Evolutionary conservation across 1,140 invertebrate species (phyloP), one percentile per base, ranked within the genome.

Genomic region (Hestina assimilis): DNA sequence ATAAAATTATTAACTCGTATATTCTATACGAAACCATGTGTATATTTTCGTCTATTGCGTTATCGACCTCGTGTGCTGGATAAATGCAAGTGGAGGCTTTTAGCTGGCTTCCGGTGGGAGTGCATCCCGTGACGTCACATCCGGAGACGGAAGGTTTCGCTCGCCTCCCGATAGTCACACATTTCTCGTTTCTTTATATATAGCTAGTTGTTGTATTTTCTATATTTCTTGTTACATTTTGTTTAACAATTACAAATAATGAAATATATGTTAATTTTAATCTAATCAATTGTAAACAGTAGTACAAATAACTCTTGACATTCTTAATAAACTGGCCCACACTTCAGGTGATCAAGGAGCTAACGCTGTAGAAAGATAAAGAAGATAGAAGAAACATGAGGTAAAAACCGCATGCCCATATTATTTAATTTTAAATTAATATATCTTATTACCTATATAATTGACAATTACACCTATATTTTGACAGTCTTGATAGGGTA

Each of bases 11-110:
- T n/a, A n/a, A 0, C 7, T 9, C 24, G 24, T 38, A n/a, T 38
- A 38, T 38, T 19, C 33, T 19, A 38, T 3, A 11, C 29, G 4
- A 19, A n/a, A n/a, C n/a, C n/a, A n/a, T 3, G 8, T n/a, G n/a
- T 7, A 26, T 45, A 26, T 26, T 28, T 21, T 47, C 24, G 35
- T 47, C 35, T 57, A 57, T 46, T 28, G 12, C n/a, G 26, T 46
- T 41, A 59, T 53, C 57, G 57, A 59, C 31, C 48, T 31, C 51
- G 69, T 67, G 63, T 52, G 68, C 61, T 66, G 71, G 71, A 76
- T 69, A 72, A 78, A 79, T 78, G 75, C 79, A 77, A 57, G 55
- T 58, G 64, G 73, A 78, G 69, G 79, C 79, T 82, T 79, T 82
- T 79, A 82, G 70, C 62, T 57, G 52, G 59, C 65, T 76, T 82